Percentiles rank a stretch among this genome's conserved stretches.
phyloP scores from a whole-genome alignment of 2,113 vertebrate genomes.

The Merops nubicus region DNA sequence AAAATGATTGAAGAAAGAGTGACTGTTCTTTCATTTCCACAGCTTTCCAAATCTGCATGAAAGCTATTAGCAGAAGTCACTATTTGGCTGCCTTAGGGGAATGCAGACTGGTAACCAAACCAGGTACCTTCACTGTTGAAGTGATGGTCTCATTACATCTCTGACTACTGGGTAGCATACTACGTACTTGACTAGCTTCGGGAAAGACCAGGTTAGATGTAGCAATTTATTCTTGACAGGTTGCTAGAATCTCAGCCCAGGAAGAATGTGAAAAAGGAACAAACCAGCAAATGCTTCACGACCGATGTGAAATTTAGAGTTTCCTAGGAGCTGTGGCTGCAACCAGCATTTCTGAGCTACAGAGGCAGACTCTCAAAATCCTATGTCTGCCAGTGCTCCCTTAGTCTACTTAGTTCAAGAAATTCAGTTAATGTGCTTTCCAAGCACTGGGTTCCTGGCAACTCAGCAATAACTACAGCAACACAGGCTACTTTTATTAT shows the following conservation, averaged over 20 bases:
- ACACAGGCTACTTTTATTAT: neutral
- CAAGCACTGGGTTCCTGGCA: neutral
- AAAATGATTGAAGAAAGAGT: neutral
- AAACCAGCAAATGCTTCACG: neutral
- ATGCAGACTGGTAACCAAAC: neutral
- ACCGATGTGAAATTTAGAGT: neutral
- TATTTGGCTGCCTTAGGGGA: neutral
- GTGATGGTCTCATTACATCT: neutral
- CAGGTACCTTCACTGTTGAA: neutral
- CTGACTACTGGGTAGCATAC: neutral
- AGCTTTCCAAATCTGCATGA: neutral
- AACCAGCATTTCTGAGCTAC: neutral
- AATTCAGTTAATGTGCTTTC: neutral
- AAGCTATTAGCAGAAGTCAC: neutral
- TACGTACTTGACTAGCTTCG: neutral
- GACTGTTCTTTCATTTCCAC: neutral
- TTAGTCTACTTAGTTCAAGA: neutral
- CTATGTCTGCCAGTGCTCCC: fast-evolving
- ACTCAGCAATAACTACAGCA: neutral
- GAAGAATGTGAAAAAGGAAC: neutral
- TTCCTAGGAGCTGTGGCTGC: neutral
- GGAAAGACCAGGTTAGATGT: neutral
- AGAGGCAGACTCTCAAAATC: neutral
- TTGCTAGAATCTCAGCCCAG: neutral
- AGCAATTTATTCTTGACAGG: neutral